A percentile compares a stretch with the other conserved stretches of the same genome.
Conservation (phyloP, 2,113 vertebrate species). For the Pangasianodon hypophthalmus region DNA sequence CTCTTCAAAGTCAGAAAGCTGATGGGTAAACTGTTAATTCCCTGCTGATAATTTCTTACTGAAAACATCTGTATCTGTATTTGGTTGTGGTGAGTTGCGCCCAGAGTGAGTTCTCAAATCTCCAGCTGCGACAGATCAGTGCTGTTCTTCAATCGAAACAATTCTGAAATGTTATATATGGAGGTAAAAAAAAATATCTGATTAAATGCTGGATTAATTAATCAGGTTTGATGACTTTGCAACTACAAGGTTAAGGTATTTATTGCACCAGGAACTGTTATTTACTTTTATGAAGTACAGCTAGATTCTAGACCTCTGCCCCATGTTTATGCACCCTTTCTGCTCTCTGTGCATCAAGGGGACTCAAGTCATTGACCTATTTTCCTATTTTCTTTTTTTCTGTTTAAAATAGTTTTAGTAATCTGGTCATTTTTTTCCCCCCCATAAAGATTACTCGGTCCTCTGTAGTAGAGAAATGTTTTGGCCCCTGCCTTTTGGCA, state of each 20-base stretch:
- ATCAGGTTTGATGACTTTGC: neutral
- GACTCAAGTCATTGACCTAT: neutral
- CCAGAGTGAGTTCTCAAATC: neutral
- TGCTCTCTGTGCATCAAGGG: neutral
- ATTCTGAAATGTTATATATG: neutral
- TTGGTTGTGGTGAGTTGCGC: neutral
- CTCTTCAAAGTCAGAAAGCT: neutral
- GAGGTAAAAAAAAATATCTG: neutral
- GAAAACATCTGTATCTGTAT: neutral
- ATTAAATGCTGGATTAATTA: neutral
- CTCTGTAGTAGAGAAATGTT: no score
- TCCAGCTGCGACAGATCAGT: neutral
- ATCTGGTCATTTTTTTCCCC: neutral
- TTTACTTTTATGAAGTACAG: neutral
- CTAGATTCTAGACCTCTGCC: no score
- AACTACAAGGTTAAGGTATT: neutral
- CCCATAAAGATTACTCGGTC: no score
- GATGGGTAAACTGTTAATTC: neutral
- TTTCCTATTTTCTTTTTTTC: neutral
- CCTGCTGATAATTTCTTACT: neutral
- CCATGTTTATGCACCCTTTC: neutral
- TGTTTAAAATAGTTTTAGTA: neutral
- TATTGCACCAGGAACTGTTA: neutral
- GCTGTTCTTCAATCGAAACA: neutral
- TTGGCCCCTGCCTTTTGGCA: neutral